Base-by-base conservation (phyloP, 2,113 vertebrate genomes). In the Xiphophorus maculatus region DNA sequence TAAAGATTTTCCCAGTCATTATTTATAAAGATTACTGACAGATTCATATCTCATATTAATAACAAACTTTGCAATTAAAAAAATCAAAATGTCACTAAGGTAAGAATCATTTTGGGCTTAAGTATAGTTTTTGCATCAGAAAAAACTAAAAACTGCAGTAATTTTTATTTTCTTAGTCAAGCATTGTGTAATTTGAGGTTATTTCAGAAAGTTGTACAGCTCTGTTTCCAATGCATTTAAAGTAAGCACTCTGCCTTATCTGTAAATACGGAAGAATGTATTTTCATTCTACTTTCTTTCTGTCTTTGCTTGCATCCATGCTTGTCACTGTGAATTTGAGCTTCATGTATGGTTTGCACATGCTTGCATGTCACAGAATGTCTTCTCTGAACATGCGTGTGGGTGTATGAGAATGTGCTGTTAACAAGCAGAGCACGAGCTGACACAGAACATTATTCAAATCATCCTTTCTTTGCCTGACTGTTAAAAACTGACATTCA, bases 361-460 rank as follows among this genome's bases (percentile, higher is more conserved):
- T 70, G 42, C 30, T 1, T 3, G 17, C 71, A 69, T 62, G 32
- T 82, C 69, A 51, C 60, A 1, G 25, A 62, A 62, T 33, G 30
- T 33, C 19, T 33, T 6, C 44, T 48, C 17, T 48, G 44, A 22
- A 33, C 30, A 33, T 48, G 63, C 28, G 65, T 48, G 73, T 62
- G 61, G 70, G 33, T 22, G 58, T 73, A 22, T 40, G 37, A 22
- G 61, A 35, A 42, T 69, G 54, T 44, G 73, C 33, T 28, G 44
- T 80, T 68, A 87, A 72, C 74, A 82, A 81, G 74, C 27, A 29
- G 76, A 19, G 73, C 73, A 87, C 71, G 33, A 67, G 82, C 87
- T 90, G 83, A 86, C 80, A 84, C 63, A 84, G 73, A 74, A 85
- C 80, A 86, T 88, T 82, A 87, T 85, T 86, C 63, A 90, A 82